Conservation (phyloP, 1,140 invertebrate genomes). For the Drosophila leontia region DNA sequence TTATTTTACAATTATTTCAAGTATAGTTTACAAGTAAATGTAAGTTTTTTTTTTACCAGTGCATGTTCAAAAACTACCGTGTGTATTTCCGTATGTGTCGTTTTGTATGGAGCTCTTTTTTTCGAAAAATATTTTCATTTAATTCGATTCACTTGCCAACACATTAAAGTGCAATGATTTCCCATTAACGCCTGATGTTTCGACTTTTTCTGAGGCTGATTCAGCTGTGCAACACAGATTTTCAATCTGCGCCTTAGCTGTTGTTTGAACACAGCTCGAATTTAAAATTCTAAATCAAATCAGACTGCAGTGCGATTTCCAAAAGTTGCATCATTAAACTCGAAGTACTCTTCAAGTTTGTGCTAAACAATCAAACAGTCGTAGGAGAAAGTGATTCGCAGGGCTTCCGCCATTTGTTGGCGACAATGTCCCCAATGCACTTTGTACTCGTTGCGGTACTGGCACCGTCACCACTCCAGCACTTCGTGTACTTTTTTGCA, state of each 20-base stretch:
- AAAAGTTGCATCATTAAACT: slow-evolving; percentile 11
- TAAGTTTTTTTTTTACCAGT: slow-evolving; percentile 6
- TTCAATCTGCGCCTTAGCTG: slow-evolving; percentile 23
- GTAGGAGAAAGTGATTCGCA: slow-evolving; percentile 13
- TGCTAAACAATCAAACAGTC: slow-evolving; percentile 31
- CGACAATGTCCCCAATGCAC: slow-evolving; percentile 4
- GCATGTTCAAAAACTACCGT: slow-evolving; percentile 9
- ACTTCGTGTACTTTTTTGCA: slow-evolving; percentile 15
- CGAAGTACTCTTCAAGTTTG: slow-evolving; percentile 17
- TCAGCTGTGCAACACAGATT: slow-evolving; percentile 23
- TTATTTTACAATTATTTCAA: background rate
- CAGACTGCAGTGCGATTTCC: background rate
- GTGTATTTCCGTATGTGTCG: slow-evolving; percentile 19
- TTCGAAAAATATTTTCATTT: slow-evolving; percentile 48
- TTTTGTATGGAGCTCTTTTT: slow-evolving; percentile 16
- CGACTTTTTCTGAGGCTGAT: slow-evolving; percentile 31
- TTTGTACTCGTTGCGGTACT: slow-evolving; percentile 18
- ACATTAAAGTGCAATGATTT: slow-evolving; percentile 51
- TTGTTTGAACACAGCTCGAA: slow-evolving; percentile 1
- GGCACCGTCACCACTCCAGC: slow-evolving; percentile 8
- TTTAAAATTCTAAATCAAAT: background rate
- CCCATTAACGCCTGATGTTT: slow-evolving; percentile 47
- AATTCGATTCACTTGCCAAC: slow-evolving; percentile 37
- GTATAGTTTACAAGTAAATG: background rate
- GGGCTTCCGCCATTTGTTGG: slow-evolving; percentile 15